Evolutionary conservation across 2,888 invertebrate genomes (phyloP).

Genomic region (Drosophila testacea): DNA sequence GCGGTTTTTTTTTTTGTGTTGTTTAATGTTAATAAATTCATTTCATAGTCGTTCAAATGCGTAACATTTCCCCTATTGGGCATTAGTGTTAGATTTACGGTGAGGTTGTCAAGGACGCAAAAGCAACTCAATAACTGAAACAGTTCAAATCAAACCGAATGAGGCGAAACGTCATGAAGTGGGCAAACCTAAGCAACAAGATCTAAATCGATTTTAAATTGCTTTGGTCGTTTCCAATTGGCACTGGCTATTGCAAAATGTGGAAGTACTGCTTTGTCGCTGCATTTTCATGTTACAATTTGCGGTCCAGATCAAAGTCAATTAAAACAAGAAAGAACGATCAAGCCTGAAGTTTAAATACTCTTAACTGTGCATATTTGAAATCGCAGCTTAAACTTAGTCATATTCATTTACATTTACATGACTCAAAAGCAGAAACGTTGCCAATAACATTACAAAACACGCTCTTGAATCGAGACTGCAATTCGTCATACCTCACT

Average conservation of each 20-base stretch:
- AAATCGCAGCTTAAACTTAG: no score
- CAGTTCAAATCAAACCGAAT: conserved; percentile 35
- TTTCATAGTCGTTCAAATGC: conserved; percentile 37
- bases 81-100: conserved; percentile 39
- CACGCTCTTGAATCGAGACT: neutral
- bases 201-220: conserved; percentile 66
- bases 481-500: neutral
- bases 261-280: conserved; percentile 53
- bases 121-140: conserved; percentile 37
- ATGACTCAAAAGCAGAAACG: no score
- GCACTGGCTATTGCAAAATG: conserved; percentile 48
- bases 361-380: neutral
- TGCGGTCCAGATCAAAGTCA: conserved; percentile 37
- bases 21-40: conserved; percentile 39
- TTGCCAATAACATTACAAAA: no score
- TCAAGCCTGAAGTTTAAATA: conserved; percentile 19
- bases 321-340: conserved; percentile 33
- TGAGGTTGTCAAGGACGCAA: conserved; percentile 41
- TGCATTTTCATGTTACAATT: conserved; percentile 31
- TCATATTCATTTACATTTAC: no score
- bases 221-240: conserved; percentile 45
- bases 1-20: conserved; percentile 4
- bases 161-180: conserved; percentile 20
- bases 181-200: conserved; percentile 38
- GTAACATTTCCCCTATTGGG: conserved; percentile 33